Evolutionary conservation across 2,888 invertebrate genomes (phyloP), one percentile per base, ranked within the genome.

Genomic region (Liopterus haemorrhoidalis): DNA sequence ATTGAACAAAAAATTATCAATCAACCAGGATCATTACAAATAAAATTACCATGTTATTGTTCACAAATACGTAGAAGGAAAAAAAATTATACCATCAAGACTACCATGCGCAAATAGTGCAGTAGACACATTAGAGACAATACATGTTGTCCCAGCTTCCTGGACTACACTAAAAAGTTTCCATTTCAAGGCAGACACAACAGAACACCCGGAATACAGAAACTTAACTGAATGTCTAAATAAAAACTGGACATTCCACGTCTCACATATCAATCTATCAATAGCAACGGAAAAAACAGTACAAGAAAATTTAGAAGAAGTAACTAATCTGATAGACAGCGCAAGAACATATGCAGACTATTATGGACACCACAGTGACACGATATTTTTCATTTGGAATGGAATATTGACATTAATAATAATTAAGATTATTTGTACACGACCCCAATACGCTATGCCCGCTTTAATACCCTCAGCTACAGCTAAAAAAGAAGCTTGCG

Each of bases 161-260:
- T 49, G 49, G 50, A 43, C 49, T 11, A 49, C 27, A 2, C 21
- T 51, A 12, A 49, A 51, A 31, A 40, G 43, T 11, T 51, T 43
- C 31, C 27, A 49, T 4, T 9, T 51, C 4, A 49, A 43, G 9
- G n/a, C 9, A 27, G 5, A 14, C 8, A 42, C 4, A 5, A 11
- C 5, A 4, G 16, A n/a, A 9, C 9, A 15, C 9, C 43, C 46
- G 16, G n/a, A 9, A 6, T 46, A 21, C 27, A 25, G 35, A 9
- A 36, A 48, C 19, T 24, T 46, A 9, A 9, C 35, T 5, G 46
- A 46, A 27, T 35, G 41, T 22, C 16, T 46, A 32, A 46, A 46
- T 31, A 22, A 48, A 8, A 45, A 46, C 32, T 46, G 41, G 41
- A 21, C 31, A 9, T 41, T 33, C 6, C 6, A 9, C 9, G 16